These are phyloP conservation scores for Goniozus legneri DNA, from an alignment of 1,140 invertebrate species.

Conservation along the genomic window DNA sequence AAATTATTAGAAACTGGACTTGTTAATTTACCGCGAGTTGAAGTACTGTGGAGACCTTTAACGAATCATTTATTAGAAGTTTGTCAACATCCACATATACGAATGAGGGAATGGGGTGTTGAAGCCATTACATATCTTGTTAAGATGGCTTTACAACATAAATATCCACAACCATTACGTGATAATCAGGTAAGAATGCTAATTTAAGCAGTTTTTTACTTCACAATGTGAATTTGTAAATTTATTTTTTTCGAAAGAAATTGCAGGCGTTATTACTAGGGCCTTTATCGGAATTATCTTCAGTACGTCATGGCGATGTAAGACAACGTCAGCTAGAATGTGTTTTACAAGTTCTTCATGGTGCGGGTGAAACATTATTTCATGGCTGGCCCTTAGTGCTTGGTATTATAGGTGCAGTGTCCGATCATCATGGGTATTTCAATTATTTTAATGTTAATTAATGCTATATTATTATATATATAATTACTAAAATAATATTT, in stretches of 20 bases:
- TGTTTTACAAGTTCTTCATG: slow-evolving; percentile 88
- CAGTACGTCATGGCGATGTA: slow-evolving; percentile 87
- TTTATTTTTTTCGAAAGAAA: slow-evolving; percentile 56
- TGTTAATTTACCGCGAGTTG: slow-evolving; percentile 89
- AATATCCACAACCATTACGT: slow-evolving; percentile 78
- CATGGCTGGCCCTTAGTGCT: slow-evolving; percentile 94
- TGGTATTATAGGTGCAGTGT: slow-evolving; percentile 90
- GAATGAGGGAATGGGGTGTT: slow-evolving; percentile 96
- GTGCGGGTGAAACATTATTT: slow-evolving; percentile 83
- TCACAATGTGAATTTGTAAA: slow-evolving; percentile 2
- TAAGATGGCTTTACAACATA: slow-evolving; percentile 84
- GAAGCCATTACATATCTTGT: slow-evolving; percentile 95
- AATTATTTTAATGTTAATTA: too few relatives aligned
- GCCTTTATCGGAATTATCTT: slow-evolving; percentile 86
- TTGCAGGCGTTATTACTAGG: slow-evolving; percentile 81
- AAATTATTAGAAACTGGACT: slow-evolving; percentile 95
- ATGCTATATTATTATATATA: too few relatives aligned
- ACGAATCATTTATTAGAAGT: slow-evolving; percentile 95
- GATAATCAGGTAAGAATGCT: slow-evolving; percentile 71
- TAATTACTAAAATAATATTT: too few relatives aligned
- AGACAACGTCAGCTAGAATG: slow-evolving; percentile 93
- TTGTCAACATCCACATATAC: slow-evolving; percentile 91
- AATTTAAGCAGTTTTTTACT: slow-evolving; percentile 6
- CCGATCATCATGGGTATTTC: slow-evolving; percentile 86
- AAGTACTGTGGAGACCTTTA: slow-evolving; percentile 94